These are phyloP conservation scores for Euplagia quadripunctaria DNA, from an alignment of 2,888 invertebrate genomes.

Conservation along the genomic window DNA sequence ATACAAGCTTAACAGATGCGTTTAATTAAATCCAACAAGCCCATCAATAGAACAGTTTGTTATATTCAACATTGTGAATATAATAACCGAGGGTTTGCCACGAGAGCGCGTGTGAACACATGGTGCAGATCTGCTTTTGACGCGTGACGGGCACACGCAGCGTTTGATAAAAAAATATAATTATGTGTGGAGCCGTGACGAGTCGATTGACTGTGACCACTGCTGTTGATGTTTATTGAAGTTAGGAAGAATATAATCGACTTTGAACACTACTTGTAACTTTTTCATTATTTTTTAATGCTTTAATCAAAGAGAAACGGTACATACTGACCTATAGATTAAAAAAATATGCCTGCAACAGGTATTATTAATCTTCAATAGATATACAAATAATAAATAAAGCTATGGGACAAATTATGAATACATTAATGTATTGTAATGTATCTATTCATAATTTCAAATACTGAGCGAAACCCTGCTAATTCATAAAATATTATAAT, in stretches of 20 bases:
- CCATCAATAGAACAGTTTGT: slow-evolving; percentile 41
- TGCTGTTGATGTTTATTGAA: not conserved
- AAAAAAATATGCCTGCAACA: not conserved
- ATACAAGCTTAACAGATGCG: not conserved
- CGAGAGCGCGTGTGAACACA: slow-evolving; percentile 22
- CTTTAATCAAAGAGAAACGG: not conserved
- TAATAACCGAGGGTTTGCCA: slow-evolving; percentile 40
- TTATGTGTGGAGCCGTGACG: not conserved
- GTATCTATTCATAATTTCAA: too few relatives aligned
- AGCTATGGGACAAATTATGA: too few relatives aligned
- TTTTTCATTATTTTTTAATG: not conserved
- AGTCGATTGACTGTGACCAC: not conserved
- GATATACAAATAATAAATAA: too few relatives aligned
- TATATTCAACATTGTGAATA: slow-evolving; percentile 57
- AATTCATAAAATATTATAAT: too few relatives aligned
- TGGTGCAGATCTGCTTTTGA: not conserved
- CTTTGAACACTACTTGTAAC: not conserved
- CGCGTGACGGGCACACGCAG: not conserved
- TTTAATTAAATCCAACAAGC: not conserved
- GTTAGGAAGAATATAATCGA: not conserved
- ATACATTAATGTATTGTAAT: too few relatives aligned
- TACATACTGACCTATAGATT: too few relatives aligned
- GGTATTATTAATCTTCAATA: not conserved
- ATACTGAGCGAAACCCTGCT: too few relatives aligned
- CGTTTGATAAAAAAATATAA: slow-evolving; percentile 4